Evolutionary conservation across 1,140 invertebrate genomes (phyloP), one percentile per base, ranked within the genome.

Genomic region (Zophobas morio): DNA sequence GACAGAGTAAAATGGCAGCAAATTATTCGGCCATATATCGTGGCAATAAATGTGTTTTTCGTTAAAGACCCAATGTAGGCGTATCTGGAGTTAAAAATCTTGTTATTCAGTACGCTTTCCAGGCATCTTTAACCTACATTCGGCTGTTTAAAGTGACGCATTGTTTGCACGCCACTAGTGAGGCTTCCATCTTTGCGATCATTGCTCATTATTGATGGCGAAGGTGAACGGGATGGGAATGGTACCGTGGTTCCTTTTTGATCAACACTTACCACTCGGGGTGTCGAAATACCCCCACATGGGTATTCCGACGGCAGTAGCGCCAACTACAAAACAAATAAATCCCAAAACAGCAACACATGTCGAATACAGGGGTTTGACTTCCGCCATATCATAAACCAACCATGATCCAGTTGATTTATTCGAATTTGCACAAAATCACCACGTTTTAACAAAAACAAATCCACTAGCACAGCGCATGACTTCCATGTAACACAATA

Each of bases 231-330:
- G n/a, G 6, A 46, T 51, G 6, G 2, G 49, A 20, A 5, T 51
- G 49, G n/a, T 51, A 20, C 20, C 20, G 20, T 4, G 49, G 49
- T 20, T 5, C 49, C 6, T 51, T 5, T 20, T n/a, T 51, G 49
- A 46, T 46, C 2, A 20, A 5, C 49, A 87, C 88, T 87, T 81
- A 90, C 89, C 89, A 84, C 89, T 46, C 47, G 86, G 87, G 84
- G 91, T 94, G 81, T 90, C 90, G 87, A 93, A 95, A 84, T 94
- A 92, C 73, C 94, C 94, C 94, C 94, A 95, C 81, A 92, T 90
- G 49, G 94, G 94, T 81, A 93, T 87, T 77, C 91, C 92, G 60
- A 94, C 91, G 47, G 93, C 93, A 33, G 93, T 91, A 54, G 93
- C 92, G 42, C 92, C 92, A 79, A 95, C 89, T 51, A 93, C 90